Percentiles rank a stretch among this genome's conserved stretches.
Conservation (phyloP, 2,888 invertebrate species). For the Drosophila planitibia region DNA sequence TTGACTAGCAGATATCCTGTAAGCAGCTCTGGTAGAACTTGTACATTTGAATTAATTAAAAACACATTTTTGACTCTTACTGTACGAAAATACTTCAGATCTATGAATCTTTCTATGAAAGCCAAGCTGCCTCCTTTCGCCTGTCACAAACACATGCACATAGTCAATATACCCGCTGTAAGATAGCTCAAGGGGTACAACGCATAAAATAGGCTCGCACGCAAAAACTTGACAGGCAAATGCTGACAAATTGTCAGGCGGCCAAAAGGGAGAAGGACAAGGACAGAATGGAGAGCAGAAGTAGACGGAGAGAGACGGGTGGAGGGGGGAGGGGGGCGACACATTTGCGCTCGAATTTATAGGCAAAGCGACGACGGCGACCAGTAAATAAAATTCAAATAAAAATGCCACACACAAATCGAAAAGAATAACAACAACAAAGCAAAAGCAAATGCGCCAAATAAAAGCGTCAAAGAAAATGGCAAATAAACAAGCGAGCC, state of each 20-base stretch:
- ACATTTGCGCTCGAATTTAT: slow-evolving; percentile 67
- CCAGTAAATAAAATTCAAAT: slow-evolving; percentile 78
- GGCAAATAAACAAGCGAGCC: slow-evolving; percentile 66
- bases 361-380: slow-evolving; percentile 44
- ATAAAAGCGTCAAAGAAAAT: slow-evolving; percentile 79
- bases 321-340: neutral
- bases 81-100: neutral
- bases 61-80: neutral
- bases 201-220: slow-evolving; percentile 14
- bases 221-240: slow-evolving; percentile 56
- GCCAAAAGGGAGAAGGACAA: neutral
- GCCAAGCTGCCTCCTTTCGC: too few relatives aligned
- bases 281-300: neutral
- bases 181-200: neutral
- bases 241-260: slow-evolving; percentile 64
- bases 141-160: neutral
- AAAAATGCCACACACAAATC: slow-evolving; percentile 73
- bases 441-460: slow-evolving; percentile 46
- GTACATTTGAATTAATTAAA: neutral
- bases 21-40: neutral
- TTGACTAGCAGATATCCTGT: neutral
- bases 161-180: neutral
- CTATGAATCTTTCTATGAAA: neutral
- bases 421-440: slow-evolving; percentile 5
- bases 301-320: neutral